These are phyloP conservation scores for Cheilosia variabilis DNA, from an alignment of 2,888 invertebrate genomes.

Conservation along the genomic window DNA sequence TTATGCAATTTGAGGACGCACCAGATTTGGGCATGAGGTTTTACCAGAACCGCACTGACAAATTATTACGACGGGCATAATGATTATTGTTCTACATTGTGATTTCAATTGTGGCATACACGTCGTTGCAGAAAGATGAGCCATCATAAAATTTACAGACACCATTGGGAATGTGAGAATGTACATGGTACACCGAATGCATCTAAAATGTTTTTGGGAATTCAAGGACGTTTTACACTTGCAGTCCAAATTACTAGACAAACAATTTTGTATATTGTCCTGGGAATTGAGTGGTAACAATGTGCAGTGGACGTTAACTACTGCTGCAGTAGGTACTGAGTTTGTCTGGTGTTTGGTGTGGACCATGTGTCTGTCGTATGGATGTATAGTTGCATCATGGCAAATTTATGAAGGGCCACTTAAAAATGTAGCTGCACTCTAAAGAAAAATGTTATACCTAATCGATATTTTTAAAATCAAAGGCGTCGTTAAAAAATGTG, in stretches of 20 bases:
- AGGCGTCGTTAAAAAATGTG: too few relatives aligned
- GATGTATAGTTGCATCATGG: not conserved
- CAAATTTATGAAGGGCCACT: too few relatives aligned
- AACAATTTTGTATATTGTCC: not conserved
- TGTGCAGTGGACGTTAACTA: not conserved
- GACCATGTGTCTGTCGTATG: not conserved
- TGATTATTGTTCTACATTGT: conserved; percentile 54
- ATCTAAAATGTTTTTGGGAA: conserved; percentile 7
- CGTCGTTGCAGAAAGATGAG: conserved; percentile 49
- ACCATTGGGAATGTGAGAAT: conserved; percentile 45
- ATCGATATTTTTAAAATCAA: too few relatives aligned
- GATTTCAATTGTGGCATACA: conserved; percentile 57
- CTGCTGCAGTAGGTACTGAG: not conserved
- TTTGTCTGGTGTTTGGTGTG: not conserved
- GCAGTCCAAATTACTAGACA: conserved; percentile 15
- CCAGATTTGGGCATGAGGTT: conserved; percentile 3
- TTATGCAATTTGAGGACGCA: conserved; percentile 55
- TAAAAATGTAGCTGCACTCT: too few relatives aligned
- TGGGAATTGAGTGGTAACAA: conserved; percentile 21
- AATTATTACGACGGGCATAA: conserved; percentile 49
- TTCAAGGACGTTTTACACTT: conserved; percentile 38
- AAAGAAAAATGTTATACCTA: too few relatives aligned
- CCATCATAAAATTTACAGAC: conserved; percentile 58
- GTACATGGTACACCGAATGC: conserved; percentile 12
- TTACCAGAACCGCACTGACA: conserved; percentile 1